A percentile compares a stretch with the other conserved stretches of the same genome.
Conservation (phyloP, 53 echinoderm and acorn worm genomes). For the Arbacia lixula region DNA sequence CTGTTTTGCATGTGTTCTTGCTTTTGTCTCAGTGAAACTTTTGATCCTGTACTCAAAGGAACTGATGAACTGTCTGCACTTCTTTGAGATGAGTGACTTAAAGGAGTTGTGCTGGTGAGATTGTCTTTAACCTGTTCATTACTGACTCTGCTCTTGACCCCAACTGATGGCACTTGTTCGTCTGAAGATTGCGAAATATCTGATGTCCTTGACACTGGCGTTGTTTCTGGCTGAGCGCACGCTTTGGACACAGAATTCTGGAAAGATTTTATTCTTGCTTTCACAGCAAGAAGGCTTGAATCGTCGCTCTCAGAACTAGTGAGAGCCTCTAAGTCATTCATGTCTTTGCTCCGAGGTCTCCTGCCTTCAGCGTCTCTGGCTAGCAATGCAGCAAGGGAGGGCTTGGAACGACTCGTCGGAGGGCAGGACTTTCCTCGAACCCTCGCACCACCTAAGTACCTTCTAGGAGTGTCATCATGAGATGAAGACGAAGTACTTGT, state of each 20-base stretch:
- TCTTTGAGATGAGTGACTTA: background rate
- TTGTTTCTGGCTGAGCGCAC: background rate
- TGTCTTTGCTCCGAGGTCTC: constrained; percentile 42
- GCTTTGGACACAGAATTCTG: background rate
- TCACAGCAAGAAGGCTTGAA: constrained; percentile 20
- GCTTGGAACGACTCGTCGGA: constrained; percentile 28
- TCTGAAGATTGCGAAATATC: background rate
- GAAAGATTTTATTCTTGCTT: constrained; percentile 15
- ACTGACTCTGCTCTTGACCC: background rate
- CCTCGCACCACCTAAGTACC: constrained; percentile 4
- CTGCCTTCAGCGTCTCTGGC: constrained; percentile 26
- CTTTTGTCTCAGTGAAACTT: too few relatives aligned
- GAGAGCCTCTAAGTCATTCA: constrained; percentile 32
- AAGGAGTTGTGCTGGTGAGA: background rate
- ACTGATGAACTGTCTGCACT: too few relatives aligned
- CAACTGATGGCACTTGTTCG: constrained; percentile 4
- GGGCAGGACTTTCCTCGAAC: constrained; percentile 42
- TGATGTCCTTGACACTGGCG: background rate
- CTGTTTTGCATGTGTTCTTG: too few relatives aligned
- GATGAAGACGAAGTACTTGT: constrained; percentile 28
- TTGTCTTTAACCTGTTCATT: background rate
- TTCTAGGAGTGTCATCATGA: constrained; percentile 24
- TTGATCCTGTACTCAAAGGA: too few relatives aligned
- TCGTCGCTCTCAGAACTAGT: constrained; percentile 35
- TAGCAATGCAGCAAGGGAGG: constrained; percentile 43